Base-by-base conservation (phyloP, 2,113 vertebrate species). In the Dolichallabes microphthalmus region DNA sequence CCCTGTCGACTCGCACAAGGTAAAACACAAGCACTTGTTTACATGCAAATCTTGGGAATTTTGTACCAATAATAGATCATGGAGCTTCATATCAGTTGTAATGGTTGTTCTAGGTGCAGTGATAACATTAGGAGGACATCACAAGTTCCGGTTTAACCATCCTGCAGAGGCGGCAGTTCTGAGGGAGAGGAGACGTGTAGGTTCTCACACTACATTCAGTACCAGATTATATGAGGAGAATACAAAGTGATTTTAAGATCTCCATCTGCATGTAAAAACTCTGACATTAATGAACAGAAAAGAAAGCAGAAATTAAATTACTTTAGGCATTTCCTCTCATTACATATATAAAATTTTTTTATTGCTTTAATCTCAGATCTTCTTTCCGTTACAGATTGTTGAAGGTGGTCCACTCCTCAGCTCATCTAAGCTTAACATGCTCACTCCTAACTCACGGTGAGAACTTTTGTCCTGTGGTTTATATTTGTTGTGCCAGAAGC, bases 61-160 rank as follows among this genome's bases (percentile, higher is more conserved):
- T 27, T 75, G 66, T 19, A 53, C 17, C 50, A 50, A 52, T 50
- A 39, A 0, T 76, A 7, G 2, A 50, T 39, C 30, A 17, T 60
- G 64, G 81, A 35, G 13, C 25, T 25, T 64, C 14, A 9, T 74
- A 5, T 2, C 7, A 53, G 5, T n/a, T 61, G 35, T 55, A 30
- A 2, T 84, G 35, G 25, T 32, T 86, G 10, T 89, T 87, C 85
- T 84, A 99, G 98, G 98, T 75, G 95, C 94, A 2, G 91, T 99
- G 76, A 94, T 99, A 93, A 95, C 95, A 14, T 91, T 99, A 91
- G 98, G 96, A 88, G 96, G 96, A 86, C 92, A 92, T 77, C 95
- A 96, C 82, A 98, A 94, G 83, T 99, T 99, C 89, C 96, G 97
- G 87, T 99, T 99, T 93, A 98, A 96, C 91, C 97, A 99, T 88